These are phyloP conservation scores for Argopecten irradians DNA, from an alignment of 1,140 invertebrate genomes.

Conservation along the genomic window DNA sequence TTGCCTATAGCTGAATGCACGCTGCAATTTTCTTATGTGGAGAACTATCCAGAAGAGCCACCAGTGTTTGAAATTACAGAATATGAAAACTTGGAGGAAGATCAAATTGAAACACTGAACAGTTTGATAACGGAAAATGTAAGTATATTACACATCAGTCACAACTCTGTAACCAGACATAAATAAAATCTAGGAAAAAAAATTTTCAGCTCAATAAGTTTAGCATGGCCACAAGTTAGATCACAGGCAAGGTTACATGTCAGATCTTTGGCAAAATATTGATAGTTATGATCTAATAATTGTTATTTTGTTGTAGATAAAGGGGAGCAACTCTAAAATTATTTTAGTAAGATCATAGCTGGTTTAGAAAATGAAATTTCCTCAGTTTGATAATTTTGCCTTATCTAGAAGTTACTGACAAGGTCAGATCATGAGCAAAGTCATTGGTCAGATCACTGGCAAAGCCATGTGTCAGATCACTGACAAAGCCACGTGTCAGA, in stretches of 20 bases:
- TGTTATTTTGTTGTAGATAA: no score
- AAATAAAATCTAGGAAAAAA: background rate
- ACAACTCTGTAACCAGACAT: background rate
- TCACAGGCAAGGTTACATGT: background rate
- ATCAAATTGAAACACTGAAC: slow-evolving; percentile 79
- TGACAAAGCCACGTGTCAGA: no score
- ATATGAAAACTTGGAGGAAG: slow-evolving; percentile 87
- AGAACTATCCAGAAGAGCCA: slow-evolving; percentile 92
- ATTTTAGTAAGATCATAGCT: no score
- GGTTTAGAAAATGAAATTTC: no score
- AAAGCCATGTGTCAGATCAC: no score
- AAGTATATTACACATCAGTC: slow-evolving; percentile 43
- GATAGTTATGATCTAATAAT: no score
- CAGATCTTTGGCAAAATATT: background rate
- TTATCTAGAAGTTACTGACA: no score
- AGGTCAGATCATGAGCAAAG: no score
- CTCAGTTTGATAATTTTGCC: no score
- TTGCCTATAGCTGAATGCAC: slow-evolving; percentile 79
- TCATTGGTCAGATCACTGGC: no score
- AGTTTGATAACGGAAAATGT: slow-evolving; percentile 84
- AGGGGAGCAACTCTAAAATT: no score
- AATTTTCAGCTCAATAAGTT: background rate
- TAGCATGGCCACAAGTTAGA: background rate
- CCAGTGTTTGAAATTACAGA: slow-evolving; percentile 89
- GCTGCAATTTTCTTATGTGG: slow-evolving; percentile 89